Percentiles rank a stretch among this genome's conserved stretches.
Conservation (phyloP, 2,797 vertebrate genomes). For the Spinus olivaceus region DNA sequence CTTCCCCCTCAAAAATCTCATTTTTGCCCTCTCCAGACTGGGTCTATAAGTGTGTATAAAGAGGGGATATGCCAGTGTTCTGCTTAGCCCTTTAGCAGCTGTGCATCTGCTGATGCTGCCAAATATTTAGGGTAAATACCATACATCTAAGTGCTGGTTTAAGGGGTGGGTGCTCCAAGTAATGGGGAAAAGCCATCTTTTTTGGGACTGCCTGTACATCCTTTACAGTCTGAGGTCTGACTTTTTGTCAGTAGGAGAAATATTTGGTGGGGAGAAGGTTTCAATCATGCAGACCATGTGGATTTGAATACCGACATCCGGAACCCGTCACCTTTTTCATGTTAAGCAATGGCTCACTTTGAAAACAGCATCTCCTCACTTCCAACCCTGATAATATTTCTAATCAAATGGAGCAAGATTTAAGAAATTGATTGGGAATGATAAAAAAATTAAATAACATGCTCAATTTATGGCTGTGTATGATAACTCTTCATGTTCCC, state of each 20-base stretch:
- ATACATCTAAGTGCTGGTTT: background rate
- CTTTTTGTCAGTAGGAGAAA: background rate
- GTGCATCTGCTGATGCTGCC: background rate
- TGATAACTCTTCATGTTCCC: background rate
- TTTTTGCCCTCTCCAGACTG: background rate
- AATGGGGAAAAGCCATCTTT: rapidly evolving
- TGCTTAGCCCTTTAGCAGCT: background rate
- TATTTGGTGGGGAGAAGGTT: background rate
- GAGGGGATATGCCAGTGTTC: background rate
- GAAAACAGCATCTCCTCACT: background rate
- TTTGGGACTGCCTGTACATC: background rate
- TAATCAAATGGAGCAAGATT: background rate
- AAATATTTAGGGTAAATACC: background rate
- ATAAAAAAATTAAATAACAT: background rate
- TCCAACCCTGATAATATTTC: background rate
- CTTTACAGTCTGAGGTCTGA: background rate
- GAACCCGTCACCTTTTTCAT: background rate
- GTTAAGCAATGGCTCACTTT: background rate
- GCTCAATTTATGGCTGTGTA: background rate
- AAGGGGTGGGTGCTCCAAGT: background rate
- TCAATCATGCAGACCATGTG: background rate
- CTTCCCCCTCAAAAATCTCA: background rate
- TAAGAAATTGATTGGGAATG: background rate
- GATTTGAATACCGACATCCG: background rate
- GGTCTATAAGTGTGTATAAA: rapidly evolving